These are phyloP conservation scores for Andrena cerasifolii DNA, from an alignment of 1,140 invertebrate genomes.

Conservation along the genomic window DNA sequence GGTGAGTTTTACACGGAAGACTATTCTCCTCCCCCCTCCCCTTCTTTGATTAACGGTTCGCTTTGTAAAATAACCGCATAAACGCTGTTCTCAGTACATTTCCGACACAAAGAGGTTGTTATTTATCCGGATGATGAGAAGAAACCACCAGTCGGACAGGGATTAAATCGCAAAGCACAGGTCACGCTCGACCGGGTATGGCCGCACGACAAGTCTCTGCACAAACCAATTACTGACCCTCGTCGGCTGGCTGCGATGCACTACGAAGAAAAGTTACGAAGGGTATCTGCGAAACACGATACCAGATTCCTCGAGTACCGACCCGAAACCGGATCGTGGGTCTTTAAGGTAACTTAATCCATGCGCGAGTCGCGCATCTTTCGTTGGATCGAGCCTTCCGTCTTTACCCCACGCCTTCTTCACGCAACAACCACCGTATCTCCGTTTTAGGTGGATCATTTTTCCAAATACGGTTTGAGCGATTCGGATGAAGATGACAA, in stretches of 20 bases:
- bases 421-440: too few relatives aligned
- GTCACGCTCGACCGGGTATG: conserved; percentile 97
- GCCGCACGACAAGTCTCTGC: conserved; percentile 94
- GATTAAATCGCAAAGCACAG: conserved; percentile 95
- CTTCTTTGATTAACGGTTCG: too few relatives aligned
- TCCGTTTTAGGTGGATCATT: conserved; percentile 92
- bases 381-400: too few relatives aligned
- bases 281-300: conserved; percentile 92
- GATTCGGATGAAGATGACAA: conserved; percentile 94
- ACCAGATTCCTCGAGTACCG: conserved; percentile 97
- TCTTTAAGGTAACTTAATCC: conserved; percentile 86
- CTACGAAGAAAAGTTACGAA: conserved; percentile 93
- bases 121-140: conserved; percentile 88
- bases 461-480: conserved; percentile 97
- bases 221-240: conserved; percentile 91
- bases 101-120: conserved; percentile 89
- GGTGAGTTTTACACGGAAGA: conserved; percentile 82
- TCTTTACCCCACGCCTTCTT: too few relatives aligned
- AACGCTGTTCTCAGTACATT: conserved; percentile 84
- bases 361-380: too few relatives aligned
- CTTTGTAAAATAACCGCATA: too few relatives aligned
- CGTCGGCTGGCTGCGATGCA: conserved; percentile 90
- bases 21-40: too few relatives aligned
- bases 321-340: conserved; percentile 98
- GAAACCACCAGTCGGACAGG: conserved; percentile 89